Evolutionary conservation across 2,888 invertebrate species (phyloP).

Genomic region (Oscheius myriophilus): DNA sequence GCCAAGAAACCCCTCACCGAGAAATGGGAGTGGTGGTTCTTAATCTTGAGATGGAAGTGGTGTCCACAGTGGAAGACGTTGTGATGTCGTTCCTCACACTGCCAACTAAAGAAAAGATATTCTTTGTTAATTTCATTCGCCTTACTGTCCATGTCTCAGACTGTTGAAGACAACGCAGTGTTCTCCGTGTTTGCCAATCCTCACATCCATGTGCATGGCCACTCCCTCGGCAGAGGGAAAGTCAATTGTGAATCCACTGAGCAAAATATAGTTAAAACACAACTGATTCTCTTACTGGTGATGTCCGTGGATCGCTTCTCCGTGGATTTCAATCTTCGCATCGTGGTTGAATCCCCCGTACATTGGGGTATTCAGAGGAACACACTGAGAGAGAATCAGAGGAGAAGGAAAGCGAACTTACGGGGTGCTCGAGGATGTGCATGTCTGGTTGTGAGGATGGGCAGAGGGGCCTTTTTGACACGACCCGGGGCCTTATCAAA

Average conservation of each 20-base stretch:
- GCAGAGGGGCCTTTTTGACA: slow-evolving; percentile 10
- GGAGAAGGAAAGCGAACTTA: not conserved
- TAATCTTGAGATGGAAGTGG: slow-evolving; percentile 26
- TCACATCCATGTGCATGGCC: slow-evolving; percentile 26
- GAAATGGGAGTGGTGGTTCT: slow-evolving; percentile 23
- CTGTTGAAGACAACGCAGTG: slow-evolving; percentile 16
- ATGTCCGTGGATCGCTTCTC: slow-evolving; percentile 37
- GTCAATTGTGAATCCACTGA: slow-evolving; percentile 31
- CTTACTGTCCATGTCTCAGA: slow-evolving; percentile 11
- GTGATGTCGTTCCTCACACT: slow-evolving; percentile 17
- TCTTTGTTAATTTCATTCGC: not conserved
- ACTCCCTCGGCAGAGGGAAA: slow-evolving; percentile 24
- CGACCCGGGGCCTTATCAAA: slow-evolving; percentile 16
- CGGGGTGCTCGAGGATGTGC: slow-evolving; percentile 29
- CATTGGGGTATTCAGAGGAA: slow-evolving; percentile 30
- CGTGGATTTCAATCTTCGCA: slow-evolving; percentile 31
- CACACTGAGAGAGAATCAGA: slow-evolving; percentile 5
- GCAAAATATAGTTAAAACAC: too few relatives aligned
- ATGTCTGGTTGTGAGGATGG: not conserved
- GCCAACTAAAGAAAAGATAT: slow-evolving; percentile 8
- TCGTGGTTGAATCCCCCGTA: slow-evolving; percentile 31
- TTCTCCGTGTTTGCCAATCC: slow-evolving; percentile 21
- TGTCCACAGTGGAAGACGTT: slow-evolving; percentile 14
- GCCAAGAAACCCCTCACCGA: not conserved
- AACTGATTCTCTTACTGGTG: slow-evolving; percentile 38